These are phyloP conservation scores for Hirtodrosophila histrioides DNA, from an alignment of 2,888 invertebrate species.

Conservation along the genomic window DNA sequence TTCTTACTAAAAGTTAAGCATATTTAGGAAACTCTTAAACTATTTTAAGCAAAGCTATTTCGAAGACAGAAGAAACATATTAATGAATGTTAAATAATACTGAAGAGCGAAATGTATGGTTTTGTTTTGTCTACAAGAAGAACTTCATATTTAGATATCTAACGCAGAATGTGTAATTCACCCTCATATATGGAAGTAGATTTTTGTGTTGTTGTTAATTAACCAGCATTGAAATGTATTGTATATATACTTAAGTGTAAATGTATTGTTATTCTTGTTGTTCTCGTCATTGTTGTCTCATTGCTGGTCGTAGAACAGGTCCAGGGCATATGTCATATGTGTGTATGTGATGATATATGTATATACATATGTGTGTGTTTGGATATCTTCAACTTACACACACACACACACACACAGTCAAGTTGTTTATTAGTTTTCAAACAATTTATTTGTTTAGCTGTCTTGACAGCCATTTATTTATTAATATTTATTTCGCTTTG, in stretches of 20 bases:
- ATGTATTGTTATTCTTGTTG: slow-evolving; percentile 36
- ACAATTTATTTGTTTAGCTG: slow-evolving; percentile 75
- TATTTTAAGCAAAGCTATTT: too few species aligned
- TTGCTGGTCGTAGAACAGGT: slow-evolving; percentile 56
- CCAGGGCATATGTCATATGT: slow-evolving; percentile 32
- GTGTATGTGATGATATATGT: not conserved
- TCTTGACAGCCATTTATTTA: slow-evolving; percentile 55
- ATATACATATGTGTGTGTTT: slow-evolving; percentile 2
- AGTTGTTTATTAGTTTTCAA: slow-evolving; percentile 67
- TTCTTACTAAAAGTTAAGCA: too few species aligned
- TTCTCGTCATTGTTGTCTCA: slow-evolving; percentile 35
- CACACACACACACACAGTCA: slow-evolving; percentile 2
- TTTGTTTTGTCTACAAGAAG: too few species aligned
- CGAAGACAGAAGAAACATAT: too few species aligned
- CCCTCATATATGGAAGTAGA: slow-evolving; percentile 4
- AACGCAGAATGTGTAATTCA: not conserved
- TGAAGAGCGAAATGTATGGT: too few species aligned
- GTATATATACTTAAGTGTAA: slow-evolving; percentile 1
- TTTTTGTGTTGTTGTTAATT: slow-evolving; percentile 59
- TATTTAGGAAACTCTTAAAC: too few species aligned
- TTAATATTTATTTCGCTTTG: slow-evolving; percentile 57
- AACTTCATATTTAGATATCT: too few species aligned
- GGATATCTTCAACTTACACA: slow-evolving; percentile 15
- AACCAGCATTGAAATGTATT: slow-evolving; percentile 51
- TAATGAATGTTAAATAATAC: too few species aligned